A percentile compares a stretch with the other conserved stretches of the same genome.
phyloP scores from a whole-genome alignment of 2,797 vertebrate species.

The Moxostoma hubbsi region DNA sequence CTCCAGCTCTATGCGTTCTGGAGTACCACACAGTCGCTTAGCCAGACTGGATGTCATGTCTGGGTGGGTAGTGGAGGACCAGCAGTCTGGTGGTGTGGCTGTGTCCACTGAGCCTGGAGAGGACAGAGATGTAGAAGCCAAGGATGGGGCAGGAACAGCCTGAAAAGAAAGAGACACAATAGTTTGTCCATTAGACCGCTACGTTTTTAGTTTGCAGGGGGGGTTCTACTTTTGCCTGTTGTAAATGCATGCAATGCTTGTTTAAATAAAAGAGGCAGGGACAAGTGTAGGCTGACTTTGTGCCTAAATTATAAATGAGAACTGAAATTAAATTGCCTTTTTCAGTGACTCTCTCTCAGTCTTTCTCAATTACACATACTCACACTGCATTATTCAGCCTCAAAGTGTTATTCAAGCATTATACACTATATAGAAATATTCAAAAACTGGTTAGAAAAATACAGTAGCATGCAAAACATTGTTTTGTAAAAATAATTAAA shows the following conservation, averaged over 20 bases:
- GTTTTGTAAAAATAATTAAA: neutral
- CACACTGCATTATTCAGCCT: neutral
- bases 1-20: constrained; percentile 91
- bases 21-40: constrained; percentile 81
- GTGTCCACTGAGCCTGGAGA: constrained; percentile 61
- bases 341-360: neutral
- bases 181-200: neutral
- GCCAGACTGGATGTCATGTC: constrained; percentile 77
- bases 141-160: constrained; percentile 43
- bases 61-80: constrained; percentile 60
- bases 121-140: constrained; percentile 12
- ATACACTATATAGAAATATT: neutral
- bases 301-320: neutral
- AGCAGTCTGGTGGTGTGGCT: constrained; percentile 80
- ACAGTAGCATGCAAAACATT: neutral
- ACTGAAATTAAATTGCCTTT: neutral
- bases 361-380: neutral
- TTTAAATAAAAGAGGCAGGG: too few species aligned
- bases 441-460: neutral
- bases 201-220: too few species aligned
- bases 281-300: too few species aligned
- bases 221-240: too few species aligned
- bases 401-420: neutral
- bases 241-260: too few species aligned
- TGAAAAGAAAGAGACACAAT: neutral